Conservation (phyloP, 1,140 invertebrate genomes). For the Acromyrmex heyeri region DNA sequence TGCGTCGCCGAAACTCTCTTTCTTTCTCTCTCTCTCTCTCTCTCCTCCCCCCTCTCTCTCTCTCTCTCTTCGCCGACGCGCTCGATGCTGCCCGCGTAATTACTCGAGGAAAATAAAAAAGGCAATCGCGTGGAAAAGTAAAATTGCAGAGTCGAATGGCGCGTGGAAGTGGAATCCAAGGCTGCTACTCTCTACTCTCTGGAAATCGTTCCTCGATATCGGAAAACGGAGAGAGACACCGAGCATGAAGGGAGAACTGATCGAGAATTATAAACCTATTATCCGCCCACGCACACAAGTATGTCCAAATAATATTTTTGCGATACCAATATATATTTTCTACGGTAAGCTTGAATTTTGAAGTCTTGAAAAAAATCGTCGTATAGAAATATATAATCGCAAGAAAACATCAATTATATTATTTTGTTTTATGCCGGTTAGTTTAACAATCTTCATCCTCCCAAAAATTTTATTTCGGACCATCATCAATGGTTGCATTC, state of each 20-base stretch:
- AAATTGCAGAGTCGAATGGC: conserved; percentile 73
- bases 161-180: conserved; percentile 50
- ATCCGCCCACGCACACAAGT: conserved; percentile 26
- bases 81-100: conserved; percentile 43
- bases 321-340: conserved; percentile 19
- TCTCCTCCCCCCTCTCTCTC: too few species aligned
- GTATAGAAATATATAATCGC: not conserved
- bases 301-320: conserved; percentile 20
- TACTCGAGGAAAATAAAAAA: conserved; percentile 62
- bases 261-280: conserved; percentile 63
- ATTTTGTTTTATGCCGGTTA: not conserved
- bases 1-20: conserved; percentile 58
- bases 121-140: conserved; percentile 72
- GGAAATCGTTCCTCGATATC: conserved; percentile 60
- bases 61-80: not conserved
- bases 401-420: not conserved
- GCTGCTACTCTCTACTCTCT: conserved; percentile 37
- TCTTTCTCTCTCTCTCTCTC: conserved; percentile 10
- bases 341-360: not conserved
- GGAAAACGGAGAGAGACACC: conserved; percentile 24
- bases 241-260: conserved; percentile 20
- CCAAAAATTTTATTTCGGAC: not conserved
- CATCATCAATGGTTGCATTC: not conserved
- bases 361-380: not conserved
- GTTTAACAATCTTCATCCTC: not conserved